Conservation (phyloP, 2,113 vertebrate genomes). For the Chloroceryle aenea region DNA sequence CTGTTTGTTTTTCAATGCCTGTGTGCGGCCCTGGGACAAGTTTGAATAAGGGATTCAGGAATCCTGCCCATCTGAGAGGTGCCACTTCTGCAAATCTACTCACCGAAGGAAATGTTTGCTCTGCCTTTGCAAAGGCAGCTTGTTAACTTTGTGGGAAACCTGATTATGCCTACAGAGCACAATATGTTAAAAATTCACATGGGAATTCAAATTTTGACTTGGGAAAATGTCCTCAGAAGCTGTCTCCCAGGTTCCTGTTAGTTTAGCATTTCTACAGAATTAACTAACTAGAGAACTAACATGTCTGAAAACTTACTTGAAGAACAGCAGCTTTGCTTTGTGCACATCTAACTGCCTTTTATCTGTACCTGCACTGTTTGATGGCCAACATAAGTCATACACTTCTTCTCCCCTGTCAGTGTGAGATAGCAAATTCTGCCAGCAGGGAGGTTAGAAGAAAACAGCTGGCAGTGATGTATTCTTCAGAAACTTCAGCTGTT, state of each 20-base stretch:
- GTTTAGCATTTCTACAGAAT: not conserved
- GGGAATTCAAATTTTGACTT: not conserved
- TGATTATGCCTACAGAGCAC: not conserved
- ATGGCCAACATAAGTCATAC: accelerated
- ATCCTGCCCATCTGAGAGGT: not conserved
- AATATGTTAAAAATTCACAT: not conserved
- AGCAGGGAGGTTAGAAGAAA: not conserved
- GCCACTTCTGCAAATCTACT: accelerated
- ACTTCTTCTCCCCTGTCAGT: not conserved
- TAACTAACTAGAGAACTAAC: not conserved
- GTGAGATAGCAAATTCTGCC: not conserved
- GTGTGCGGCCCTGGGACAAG: not conserved
- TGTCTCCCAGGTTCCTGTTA: not conserved
- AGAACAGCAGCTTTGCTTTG: not conserved
- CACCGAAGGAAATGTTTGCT: not conserved
- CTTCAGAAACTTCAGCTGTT: not conserved
- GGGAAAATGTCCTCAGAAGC: not conserved
- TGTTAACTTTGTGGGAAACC: not conserved
- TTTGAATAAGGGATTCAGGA: not conserved
- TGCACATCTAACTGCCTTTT: not conserved
- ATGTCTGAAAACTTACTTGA: not conserved
- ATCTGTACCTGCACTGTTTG: not conserved
- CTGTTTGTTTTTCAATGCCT: not conserved
- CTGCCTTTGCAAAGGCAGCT: not conserved
- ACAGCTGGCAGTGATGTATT: not conserved